These are phyloP conservation scores for Hypsopygia costalis DNA, from an alignment of 2,888 invertebrate genomes.

Conservation along the genomic window DNA sequence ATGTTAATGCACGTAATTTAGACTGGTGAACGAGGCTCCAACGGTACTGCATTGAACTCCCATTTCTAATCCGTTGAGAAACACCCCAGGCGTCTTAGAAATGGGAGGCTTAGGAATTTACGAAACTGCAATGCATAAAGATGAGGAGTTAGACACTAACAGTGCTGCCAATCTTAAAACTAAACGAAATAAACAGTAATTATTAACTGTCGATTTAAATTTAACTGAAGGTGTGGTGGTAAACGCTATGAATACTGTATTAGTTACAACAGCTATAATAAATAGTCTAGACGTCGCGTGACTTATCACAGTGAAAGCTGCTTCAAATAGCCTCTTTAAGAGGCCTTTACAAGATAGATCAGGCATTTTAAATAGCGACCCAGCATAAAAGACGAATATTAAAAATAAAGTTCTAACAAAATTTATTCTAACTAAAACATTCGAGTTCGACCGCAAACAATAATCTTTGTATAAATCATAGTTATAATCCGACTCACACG, in stretches of 20 bases:
- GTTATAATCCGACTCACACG: slow-evolving; percentile 45
- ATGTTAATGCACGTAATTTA: slow-evolving; percentile 55
- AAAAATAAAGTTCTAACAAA: slow-evolving; percentile 47
- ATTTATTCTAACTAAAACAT: slow-evolving; percentile 50
- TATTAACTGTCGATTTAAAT: background rate
- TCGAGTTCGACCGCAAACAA: slow-evolving; percentile 57
- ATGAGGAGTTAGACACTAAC: background rate
- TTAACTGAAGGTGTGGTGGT: slow-evolving; percentile 4
- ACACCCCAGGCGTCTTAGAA: slow-evolving; percentile 8
- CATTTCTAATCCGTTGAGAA: slow-evolving; percentile 8
- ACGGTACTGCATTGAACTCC: slow-evolving; percentile 13
- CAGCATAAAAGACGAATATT: slow-evolving; percentile 45
- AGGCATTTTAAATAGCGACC: slow-evolving; percentile 28
- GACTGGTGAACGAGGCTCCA: slow-evolving; percentile 22
- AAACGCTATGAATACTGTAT: slow-evolving; percentile 2
- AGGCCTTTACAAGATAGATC: slow-evolving; percentile 40
- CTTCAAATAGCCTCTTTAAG: slow-evolving; percentile 55
- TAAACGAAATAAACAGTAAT: background rate
- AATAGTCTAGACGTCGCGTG: slow-evolving; percentile 48
- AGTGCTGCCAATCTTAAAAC: background rate
- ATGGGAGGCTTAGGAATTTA: background rate
- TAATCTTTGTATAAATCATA: slow-evolving; percentile 66
- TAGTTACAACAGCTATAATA: slow-evolving; percentile 33
- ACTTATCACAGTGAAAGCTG: slow-evolving; percentile 60
- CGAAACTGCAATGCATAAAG: background rate